Evolutionary conservation across 2,797 vertebrate species (phyloP).

Genomic region (Mycteria americana): DNA sequence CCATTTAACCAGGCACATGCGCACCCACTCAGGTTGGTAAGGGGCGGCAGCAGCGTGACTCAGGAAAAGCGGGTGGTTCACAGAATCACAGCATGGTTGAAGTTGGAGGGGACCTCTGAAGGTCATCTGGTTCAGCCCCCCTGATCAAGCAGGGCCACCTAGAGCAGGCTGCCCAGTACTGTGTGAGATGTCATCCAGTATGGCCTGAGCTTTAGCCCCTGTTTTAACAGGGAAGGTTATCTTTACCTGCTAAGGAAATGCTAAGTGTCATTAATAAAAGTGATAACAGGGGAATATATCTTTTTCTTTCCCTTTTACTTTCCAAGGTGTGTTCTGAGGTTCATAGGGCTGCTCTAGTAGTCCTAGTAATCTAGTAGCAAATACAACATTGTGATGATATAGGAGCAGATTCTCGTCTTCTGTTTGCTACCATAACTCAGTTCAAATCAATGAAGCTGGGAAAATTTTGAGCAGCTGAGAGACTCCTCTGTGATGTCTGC

Average conservation of each 20-base stretch:
- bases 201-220: neutral
- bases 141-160: neutral
- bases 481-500: neutral
- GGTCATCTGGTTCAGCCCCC: neutral
- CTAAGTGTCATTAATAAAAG: neutral
- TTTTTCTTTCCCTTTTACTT: neutral
- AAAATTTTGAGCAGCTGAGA: neutral
- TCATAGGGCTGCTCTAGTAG: neutral
- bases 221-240: neutral
- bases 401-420: neutral
- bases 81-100: neutral
- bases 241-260: neutral
- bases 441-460: neutral
- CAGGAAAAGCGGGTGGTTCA: neutral
- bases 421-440: neutral
- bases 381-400: neutral
- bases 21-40: conserved; percentile 93
- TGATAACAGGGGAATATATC: neutral
- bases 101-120: neutral
- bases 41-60: neutral
- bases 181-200: neutral
- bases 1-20: conserved; percentile 95
- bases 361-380: neutral
- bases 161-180: neutral
- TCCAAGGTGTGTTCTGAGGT: neutral